Evolutionary conservation across 1,140 invertebrate genomes (phyloP).

Genomic region (Drosophila miranda): DNA sequence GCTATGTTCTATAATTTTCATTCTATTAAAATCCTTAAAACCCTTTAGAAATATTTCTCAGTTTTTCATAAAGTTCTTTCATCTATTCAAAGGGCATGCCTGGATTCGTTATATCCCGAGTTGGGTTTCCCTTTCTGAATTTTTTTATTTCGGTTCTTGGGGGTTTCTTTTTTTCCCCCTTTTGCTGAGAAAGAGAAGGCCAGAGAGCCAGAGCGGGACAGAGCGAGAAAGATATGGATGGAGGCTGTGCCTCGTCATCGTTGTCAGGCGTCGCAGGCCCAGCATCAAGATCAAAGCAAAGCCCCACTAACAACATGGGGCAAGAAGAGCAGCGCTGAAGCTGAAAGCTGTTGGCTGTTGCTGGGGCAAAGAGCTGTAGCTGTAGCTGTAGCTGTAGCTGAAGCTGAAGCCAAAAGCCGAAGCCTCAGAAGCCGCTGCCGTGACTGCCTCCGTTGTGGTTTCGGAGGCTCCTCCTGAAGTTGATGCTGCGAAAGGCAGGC

Average conservation of each 20-base stretch:
- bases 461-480: conserved; percentile 26
- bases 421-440: conserved; percentile 53
- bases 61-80: background rate
- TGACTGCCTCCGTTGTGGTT: conserved; percentile 74
- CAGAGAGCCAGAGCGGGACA: conserved; percentile 16
- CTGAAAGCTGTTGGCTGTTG: conserved; percentile 6
- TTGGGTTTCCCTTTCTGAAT: conserved; percentile 41
- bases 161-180: conserved; percentile 43
- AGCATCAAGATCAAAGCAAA: conserved; percentile 80
- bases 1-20: too few relatives aligned
- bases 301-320: conserved; percentile 74
- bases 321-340: conserved; percentile 25
- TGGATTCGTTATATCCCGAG: background rate
- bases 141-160: conserved; percentile 30
- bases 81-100: too few relatives aligned
- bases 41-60: background rate
- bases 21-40: background rate
- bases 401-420: conserved; percentile 20
- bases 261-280: conserved; percentile 72
- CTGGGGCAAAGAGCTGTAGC: conserved; percentile 2
- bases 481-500: too few relatives aligned
- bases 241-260: conserved; percentile 69
- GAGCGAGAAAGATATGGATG: background rate
- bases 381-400: background rate
- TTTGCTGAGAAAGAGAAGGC: conserved; percentile 59